Conservation (phyloP, 2,888 invertebrate species). For the Zaprionus bogoriensis region DNA sequence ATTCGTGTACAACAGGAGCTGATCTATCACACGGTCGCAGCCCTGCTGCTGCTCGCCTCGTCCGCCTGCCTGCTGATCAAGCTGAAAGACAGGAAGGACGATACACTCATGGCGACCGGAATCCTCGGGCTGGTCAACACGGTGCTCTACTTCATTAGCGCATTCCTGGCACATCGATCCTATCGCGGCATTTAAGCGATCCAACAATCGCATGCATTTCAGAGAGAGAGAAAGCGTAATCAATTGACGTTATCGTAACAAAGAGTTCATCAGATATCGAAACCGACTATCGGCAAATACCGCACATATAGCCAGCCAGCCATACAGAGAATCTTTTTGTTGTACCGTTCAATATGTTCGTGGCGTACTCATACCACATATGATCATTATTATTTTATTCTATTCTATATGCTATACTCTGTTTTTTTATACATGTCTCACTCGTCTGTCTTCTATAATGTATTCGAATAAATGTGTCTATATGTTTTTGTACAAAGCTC, state of each 20-base stretch:
- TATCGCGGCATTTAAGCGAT: conserved; percentile 88
- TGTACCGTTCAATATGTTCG: conserved; percentile 47
- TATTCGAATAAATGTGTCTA: conserved; percentile 68
- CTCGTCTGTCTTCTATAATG: conserved; percentile 59
- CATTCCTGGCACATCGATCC: conserved; percentile 89
- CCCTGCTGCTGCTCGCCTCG: conserved; percentile 88
- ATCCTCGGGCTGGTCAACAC: conserved; percentile 89
- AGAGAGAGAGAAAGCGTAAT: conserved; percentile 4
- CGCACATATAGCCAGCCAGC: no score
- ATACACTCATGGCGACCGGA: conserved; percentile 88
- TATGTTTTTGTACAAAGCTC: conserved; percentile 55
- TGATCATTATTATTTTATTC: conserved; percentile 8
- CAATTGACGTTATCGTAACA: conserved; percentile 3
- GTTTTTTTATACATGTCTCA: conserved; percentile 36
- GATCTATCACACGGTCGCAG: conserved; percentile 90
- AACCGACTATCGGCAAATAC: conserved; percentile 12
- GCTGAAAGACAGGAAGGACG: conserved; percentile 85
- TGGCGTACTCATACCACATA: conserved; percentile 24
- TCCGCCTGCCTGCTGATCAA: conserved; percentile 88
- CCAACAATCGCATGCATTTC: conserved; percentile 32
- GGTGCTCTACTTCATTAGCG: conserved; percentile 89
- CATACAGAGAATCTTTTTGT: conserved; percentile 56
- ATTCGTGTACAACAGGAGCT: no score
- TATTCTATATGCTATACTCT: conserved; percentile 5
- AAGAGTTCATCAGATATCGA: conserved; percentile 8